Conservation (phyloP, 2,797 vertebrate species). For the Numenius phaeopus region DNA sequence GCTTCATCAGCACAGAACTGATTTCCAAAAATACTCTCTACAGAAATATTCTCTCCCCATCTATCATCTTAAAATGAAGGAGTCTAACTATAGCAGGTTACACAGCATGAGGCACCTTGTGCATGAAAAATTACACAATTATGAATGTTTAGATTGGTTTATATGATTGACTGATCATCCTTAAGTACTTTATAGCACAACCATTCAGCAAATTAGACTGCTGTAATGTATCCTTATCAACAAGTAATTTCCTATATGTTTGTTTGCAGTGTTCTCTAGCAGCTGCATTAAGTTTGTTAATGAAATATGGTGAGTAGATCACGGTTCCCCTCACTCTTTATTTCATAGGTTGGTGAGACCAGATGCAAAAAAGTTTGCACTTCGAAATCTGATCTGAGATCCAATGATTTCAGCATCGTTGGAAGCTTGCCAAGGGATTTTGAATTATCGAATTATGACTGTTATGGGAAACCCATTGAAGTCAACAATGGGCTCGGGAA, state of each 20-base stretch:
- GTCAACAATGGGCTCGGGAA: constrained; percentile 85
- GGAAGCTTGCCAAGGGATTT: constrained; percentile 98
- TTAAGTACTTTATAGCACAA: constrained; percentile 48
- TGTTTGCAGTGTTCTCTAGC: constrained; percentile 45
- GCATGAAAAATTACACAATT: constrained; percentile 27
- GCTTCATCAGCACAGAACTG: background rate
- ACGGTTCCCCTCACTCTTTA: constrained; percentile 54
- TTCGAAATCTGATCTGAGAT: constrained; percentile 96
- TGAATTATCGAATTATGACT: constrained; percentile 98
- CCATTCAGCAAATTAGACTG: constrained; percentile 53
- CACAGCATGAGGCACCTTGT: background rate
- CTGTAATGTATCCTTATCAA: constrained; percentile 31
- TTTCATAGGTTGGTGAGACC: constrained; percentile 92
- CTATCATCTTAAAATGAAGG: constrained; percentile 7
- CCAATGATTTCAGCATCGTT: constrained; percentile 99
- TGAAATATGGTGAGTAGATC: background rate
- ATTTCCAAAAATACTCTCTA: background rate
- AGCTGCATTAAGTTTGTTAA: constrained; percentile 34
- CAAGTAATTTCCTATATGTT: constrained; percentile 51
- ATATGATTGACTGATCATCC: constrained; percentile 60
- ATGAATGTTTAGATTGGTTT: constrained; percentile 37
- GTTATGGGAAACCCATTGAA: constrained; percentile 96
- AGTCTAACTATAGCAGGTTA: constrained; percentile 18
- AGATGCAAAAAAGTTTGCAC: constrained; percentile 99
- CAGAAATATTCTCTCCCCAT: background rate